Evolutionary conservation across 1,140 invertebrate genomes (phyloP).

Genomic region (Patella vulgata): DNA sequence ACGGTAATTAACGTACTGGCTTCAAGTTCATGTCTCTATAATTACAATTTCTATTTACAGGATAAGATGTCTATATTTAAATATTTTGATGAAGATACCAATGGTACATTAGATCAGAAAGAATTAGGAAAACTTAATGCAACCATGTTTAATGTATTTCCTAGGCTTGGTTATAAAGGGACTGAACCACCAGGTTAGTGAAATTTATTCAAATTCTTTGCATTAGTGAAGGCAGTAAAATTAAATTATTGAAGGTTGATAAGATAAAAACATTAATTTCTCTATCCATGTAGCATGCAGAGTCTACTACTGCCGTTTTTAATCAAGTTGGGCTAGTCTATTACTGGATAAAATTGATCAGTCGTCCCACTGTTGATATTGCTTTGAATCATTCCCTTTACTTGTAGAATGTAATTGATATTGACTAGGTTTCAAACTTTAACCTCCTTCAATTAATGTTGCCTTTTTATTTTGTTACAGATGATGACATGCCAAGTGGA

Average conservation of each 20-base stretch:
- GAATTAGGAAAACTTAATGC: slow-evolving; percentile 58
- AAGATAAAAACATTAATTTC: not conserved
- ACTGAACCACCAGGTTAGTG: slow-evolving; percentile 44
- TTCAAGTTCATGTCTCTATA: no score
- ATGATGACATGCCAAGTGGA: slow-evolving; percentile 53
- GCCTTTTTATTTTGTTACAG: slow-evolving; percentile 26
- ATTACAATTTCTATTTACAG: slow-evolving; percentile 44
- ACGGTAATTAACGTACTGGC: no score
- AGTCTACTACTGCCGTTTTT: no score
- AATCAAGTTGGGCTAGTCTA: no score
- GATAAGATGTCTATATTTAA: slow-evolving; percentile 42
- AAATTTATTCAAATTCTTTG: not conserved
- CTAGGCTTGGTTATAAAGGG: slow-evolving; percentile 56
- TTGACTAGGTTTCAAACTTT: no score
- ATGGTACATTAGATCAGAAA: slow-evolving; percentile 48
- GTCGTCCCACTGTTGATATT: no score
- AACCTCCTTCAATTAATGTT: no score
- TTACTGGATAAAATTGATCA: no score
- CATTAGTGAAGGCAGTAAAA: no score
- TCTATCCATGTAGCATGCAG: not conserved
- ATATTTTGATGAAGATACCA: slow-evolving; percentile 54
- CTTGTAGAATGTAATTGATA: no score
- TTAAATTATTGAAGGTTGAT: not conserved
- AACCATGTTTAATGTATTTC: slow-evolving; percentile 52
- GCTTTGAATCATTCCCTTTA: no score